These are phyloP conservation scores for Lottia scabra DNA, from an alignment of 2,888 invertebrate genomes.

Conservation along the genomic window DNA sequence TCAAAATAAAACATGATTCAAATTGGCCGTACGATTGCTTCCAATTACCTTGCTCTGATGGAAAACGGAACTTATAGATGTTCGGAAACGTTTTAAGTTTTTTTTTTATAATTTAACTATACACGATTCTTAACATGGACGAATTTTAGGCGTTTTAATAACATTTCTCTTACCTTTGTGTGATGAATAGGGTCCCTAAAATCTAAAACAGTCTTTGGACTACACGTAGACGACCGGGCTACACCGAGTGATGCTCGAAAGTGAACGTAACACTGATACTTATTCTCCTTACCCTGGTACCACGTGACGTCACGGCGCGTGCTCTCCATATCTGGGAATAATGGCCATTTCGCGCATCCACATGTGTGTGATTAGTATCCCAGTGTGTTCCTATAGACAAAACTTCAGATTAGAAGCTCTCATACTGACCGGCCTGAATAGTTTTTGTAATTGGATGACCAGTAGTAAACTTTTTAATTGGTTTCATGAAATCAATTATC, in stretches of 20 bases:
- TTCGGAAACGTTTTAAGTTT: too few species aligned
- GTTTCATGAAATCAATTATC: too few species aligned
- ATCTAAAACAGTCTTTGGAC: conserved; percentile 7
- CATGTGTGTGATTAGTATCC: background rate
- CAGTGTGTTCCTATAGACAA: background rate
- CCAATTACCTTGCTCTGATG: too few species aligned
- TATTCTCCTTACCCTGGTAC: conserved; percentile 33
- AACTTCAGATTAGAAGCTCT: background rate
- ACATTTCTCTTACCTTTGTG: conserved; percentile 22
- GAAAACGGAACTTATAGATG: too few species aligned
- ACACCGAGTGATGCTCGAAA: conserved; percentile 36
- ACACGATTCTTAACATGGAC: too few species aligned
- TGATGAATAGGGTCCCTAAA: conserved; percentile 7
- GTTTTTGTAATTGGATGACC: background rate
- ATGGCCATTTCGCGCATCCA: conserved; percentile 1
- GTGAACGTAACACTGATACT: conserved; percentile 30
- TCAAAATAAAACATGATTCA: too few species aligned
- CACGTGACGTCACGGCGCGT: conserved; percentile 33
- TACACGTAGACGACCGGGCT: conserved; percentile 33
- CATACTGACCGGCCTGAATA: background rate
- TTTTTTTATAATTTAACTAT: too few species aligned
- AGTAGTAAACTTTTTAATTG: background rate
- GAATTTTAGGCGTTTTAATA: too few species aligned
- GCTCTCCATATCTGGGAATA: conserved; percentile 24
- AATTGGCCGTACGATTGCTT: too few species aligned